Conservation (phyloP, 2,888 invertebrate genomes). For the Anoncus sp. region DNA sequence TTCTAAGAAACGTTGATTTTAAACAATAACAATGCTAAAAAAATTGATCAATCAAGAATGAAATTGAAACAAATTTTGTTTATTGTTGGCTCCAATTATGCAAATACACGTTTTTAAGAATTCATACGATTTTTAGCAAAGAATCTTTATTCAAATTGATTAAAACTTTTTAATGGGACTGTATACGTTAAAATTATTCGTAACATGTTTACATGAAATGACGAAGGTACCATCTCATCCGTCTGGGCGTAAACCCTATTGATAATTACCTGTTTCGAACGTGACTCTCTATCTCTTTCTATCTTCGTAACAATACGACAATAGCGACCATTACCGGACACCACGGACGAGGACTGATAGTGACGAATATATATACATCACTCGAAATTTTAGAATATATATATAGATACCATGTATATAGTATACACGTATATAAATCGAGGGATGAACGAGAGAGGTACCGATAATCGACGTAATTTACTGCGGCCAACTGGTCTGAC, state of each 20-base stretch:
- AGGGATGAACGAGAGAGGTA: constrained; percentile 7
- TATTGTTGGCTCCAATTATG: constrained; percentile 7
- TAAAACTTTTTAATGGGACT: no score
- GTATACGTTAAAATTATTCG: not conserved
- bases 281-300: not conserved
- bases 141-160: no score
- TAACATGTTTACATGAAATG: constrained; percentile 17
- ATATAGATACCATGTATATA: not conserved
- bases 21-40: no score
- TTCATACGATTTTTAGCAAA: no score
- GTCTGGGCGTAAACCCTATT: constrained; percentile 18
- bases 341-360: constrained; percentile 30
- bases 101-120: no score
- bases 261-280: constrained; percentile 43
- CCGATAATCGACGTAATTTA: constrained; percentile 59
- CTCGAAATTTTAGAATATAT: constrained; percentile 36
- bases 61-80: no score
- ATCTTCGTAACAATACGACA: constrained; percentile 40
- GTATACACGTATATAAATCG: constrained; percentile 15
- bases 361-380: constrained; percentile 35
- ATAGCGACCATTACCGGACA: constrained; percentile 36
- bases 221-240: not conserved
- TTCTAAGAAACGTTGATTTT: no score
- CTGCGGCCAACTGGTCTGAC: constrained; percentile 40
- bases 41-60: no score